These are phyloP conservation scores for Casuarius casuarius DNA, from an alignment of 2,113 vertebrate genomes.

Conservation along the genomic window DNA sequence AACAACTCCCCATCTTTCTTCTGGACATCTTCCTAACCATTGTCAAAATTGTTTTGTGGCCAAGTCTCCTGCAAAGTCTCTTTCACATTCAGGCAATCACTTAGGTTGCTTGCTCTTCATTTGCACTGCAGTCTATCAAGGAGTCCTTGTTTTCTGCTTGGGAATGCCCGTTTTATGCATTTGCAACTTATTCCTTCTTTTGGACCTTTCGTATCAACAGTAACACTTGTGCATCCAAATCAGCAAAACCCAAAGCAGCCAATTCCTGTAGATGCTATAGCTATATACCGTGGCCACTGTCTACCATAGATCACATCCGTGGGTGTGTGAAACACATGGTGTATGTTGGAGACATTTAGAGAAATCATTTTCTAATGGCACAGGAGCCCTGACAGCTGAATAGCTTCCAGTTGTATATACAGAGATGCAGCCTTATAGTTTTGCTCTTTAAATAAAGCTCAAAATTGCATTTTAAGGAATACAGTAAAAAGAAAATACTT, in stretches of 20 bases:
- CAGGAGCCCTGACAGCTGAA: not conserved
- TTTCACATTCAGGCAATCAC: not conserved
- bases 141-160: not conserved
- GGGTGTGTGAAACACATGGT: not conserved
- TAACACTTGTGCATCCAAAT: not conserved
- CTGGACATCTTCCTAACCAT: slow-evolving; percentile 13
- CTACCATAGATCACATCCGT: too few relatives aligned
- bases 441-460: not conserved
- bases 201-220: fast-evolving
- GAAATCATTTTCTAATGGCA: not conserved
- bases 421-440: not conserved
- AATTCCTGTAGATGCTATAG: not conserved
- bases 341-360: not conserved
- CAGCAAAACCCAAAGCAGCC: not conserved
- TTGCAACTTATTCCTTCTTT: not conserved
- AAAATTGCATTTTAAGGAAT: not conserved
- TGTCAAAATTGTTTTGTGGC: slow-evolving; percentile 2
- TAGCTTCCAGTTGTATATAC: not conserved
- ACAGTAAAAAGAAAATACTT: not conserved
- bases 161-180: not conserved
- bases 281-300: not conserved
- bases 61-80: not conserved
- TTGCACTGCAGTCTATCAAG: not conserved
- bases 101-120: not conserved
- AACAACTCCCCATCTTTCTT: slow-evolving; percentile 28